A percentile compares a stretch with the other conserved stretches of the same genome.
phyloP scores from a whole-genome alignment of 2,888 invertebrate genomes.

The Sympetrum striolatum region DNA sequence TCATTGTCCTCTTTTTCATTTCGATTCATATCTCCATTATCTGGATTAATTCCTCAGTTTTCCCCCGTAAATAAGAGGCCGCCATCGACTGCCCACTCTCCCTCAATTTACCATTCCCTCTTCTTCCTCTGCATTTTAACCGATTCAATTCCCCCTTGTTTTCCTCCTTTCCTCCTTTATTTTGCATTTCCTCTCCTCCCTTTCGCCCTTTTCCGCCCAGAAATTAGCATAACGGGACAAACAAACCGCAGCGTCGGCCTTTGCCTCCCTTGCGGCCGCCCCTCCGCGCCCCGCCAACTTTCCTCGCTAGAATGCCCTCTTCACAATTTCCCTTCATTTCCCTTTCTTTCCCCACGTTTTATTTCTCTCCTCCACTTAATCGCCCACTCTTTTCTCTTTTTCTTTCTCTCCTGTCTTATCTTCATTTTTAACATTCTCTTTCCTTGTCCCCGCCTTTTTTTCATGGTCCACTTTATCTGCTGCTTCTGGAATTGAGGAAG shows the following conservation, averaged over 20 bases:
- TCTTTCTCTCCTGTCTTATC: background rate
- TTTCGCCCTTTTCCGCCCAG: background rate
- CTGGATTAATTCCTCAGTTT: background rate
- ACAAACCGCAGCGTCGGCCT: conserved; percentile 1
- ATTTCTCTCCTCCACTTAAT: background rate
- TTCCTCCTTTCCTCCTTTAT: background rate
- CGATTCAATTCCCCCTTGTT: background rate
- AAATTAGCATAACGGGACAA: conserved; percentile 26
- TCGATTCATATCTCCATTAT: background rate
- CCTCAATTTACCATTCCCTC: background rate
- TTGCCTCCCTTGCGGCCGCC: background rate
- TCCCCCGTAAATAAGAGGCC: background rate
- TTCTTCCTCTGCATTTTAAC: background rate
- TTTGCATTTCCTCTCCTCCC: background rate
- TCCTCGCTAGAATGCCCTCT: background rate
- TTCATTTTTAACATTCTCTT: background rate
- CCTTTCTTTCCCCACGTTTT: background rate
- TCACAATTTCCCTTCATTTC: background rate
- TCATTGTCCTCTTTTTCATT: background rate
- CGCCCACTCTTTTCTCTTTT: background rate
- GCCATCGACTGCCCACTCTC: background rate
- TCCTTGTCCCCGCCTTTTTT: background rate
- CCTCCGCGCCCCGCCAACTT: background rate
- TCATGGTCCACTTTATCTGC: too few relatives aligned
- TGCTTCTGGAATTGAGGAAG: too few relatives aligned